A percentile compares a stretch with the other conserved stretches of the same genome.
phyloP scores from a whole-genome alignment of 2,113 vertebrate species.

The Elanus axillaris region DNA sequence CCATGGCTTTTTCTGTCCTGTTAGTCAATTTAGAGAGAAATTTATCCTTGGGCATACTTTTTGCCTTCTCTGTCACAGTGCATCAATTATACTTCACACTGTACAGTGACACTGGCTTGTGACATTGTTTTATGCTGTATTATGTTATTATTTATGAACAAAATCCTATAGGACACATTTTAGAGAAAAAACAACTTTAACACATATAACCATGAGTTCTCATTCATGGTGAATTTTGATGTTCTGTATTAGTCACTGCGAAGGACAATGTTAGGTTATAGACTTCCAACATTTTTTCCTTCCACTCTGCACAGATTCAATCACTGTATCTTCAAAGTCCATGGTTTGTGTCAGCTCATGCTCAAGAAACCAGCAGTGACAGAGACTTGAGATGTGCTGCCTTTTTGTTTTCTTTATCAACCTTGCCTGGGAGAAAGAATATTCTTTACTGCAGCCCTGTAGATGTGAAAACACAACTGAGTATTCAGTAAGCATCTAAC shows the following conservation, averaged over 20 bases:
- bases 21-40: background rate
- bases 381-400: conserved; percentile 13
- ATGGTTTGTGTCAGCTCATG: background rate
- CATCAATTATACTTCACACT: background rate
- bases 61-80: conserved; percentile 10
- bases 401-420: conserved; percentile 22
- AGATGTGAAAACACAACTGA: background rate
- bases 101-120: background rate
- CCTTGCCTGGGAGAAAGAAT: conserved; percentile 2
- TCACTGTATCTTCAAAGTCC: conserved; percentile 35
- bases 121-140: background rate
- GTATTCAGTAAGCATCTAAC: background rate
- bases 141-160: background rate
- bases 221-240: background rate
- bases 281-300: background rate
- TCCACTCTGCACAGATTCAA: background rate
- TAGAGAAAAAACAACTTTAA: background rate
- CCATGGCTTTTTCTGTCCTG: background rate
- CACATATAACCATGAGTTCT: background rate
- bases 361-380: conserved; percentile 32
- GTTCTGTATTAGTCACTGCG: background rate
- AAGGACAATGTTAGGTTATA: background rate
- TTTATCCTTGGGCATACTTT: conserved; percentile 15
- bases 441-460: background rate
- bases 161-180: background rate